phyloP scores from a whole-genome alignment of 2,113 vertebrate genomes.

The Microcebus tavaratra region DNA sequence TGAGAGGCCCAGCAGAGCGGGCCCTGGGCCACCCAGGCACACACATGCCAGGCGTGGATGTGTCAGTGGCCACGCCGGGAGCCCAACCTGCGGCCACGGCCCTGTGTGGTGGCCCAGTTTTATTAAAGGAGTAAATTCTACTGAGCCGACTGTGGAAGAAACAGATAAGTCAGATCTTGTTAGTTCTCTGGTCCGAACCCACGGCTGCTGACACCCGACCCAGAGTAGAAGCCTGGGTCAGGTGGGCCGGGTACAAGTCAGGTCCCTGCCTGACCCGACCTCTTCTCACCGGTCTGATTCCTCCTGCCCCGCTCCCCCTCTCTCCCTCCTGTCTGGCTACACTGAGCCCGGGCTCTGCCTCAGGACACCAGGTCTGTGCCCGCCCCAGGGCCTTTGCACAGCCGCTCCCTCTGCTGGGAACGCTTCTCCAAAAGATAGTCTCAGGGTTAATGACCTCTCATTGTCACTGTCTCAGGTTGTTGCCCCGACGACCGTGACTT shows the following conservation, averaged over 20 bases:
- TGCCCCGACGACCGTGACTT: too few relatives aligned
- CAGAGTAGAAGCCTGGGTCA: background rate
- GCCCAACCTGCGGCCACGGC: background rate
- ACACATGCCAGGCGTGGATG: accelerated
- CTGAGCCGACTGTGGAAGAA: background rate
- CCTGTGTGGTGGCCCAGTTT: too few relatives aligned
- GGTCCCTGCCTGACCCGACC: accelerated
- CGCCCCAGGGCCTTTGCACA: background rate
- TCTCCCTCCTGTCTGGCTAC: background rate
- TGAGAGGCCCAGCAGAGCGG: too few relatives aligned
- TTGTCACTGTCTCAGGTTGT: background rate
- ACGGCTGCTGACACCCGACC: background rate
- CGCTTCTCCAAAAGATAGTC: background rate
- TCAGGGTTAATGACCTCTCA: background rate
- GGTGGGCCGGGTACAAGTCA: too few relatives aligned
- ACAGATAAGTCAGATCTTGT: background rate
- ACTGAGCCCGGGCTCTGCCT: background rate
- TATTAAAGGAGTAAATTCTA: background rate
- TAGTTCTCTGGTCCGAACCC: background rate
- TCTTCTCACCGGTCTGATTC: background rate
- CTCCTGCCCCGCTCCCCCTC: accelerated
- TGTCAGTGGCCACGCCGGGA: accelerated
- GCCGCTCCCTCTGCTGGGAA: background rate
- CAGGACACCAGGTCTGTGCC: background rate
- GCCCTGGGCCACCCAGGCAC: background rate